A percentile compares a stretch with the other conserved stretches of the same genome.
Evolutionary conservation across 2,888 invertebrate genomes (phyloP).

Genomic region (Odontothrips loti): DNA sequence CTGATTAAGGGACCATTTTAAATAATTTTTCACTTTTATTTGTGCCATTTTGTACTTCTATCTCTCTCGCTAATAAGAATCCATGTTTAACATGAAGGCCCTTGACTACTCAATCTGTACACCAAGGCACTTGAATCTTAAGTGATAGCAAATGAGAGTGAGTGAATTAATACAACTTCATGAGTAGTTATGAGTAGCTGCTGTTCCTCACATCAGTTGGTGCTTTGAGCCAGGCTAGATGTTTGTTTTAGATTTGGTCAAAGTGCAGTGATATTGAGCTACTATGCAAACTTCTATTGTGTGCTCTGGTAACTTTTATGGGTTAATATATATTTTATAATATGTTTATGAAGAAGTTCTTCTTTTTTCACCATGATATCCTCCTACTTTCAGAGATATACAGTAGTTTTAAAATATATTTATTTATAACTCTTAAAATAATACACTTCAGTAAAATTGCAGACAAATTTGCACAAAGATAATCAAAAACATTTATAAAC

Average conservation of each 20-base stretch:
- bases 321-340: conserved; percentile 3
- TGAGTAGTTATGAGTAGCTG: too few species aligned
- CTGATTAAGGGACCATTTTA: too few species aligned
- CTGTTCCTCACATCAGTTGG: too few species aligned
- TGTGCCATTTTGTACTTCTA: background rate
- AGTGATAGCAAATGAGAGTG: background rate
- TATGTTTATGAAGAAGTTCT: background rate
- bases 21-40: background rate
- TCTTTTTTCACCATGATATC: background rate
- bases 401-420: background rate
- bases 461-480: background rate
- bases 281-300: background rate
- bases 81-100: too few species aligned
- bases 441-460: background rate
- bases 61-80: too few species aligned
- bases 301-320: background rate
- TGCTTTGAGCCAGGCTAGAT: too few species aligned
- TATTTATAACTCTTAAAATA: background rate
- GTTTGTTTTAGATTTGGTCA: background rate
- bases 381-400: too few species aligned
- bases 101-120: background rate
- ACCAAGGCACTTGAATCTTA: background rate
- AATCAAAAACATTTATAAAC: background rate
- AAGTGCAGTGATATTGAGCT: background rate
- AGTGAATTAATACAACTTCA: background rate